Percentiles rank a stretch among this genome's conserved stretches.
These are phyloP conservation scores for Laupala kohalensis DNA, from an alignment of 1,140 invertebrate species.

Conservation along the genomic window DNA sequence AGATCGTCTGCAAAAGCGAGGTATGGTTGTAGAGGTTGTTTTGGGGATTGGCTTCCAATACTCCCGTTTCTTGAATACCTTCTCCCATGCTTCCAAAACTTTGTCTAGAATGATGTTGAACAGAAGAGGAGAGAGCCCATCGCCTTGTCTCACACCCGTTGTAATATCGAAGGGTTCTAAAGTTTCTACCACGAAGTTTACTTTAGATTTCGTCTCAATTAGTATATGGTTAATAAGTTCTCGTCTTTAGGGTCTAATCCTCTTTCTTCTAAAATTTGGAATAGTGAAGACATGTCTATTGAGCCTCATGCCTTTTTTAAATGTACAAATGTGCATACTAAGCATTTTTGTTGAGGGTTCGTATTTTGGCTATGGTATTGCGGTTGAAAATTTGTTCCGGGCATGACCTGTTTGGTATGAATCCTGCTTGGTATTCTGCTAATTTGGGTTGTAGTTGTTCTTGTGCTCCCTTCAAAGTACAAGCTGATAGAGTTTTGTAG, in stretches of 20 bases:
- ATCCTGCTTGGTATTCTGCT: conserved; percentile 5
- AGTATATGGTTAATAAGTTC: background rate
- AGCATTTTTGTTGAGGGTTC: background rate
- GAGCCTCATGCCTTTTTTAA: background rate
- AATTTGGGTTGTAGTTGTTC: conserved; percentile 7
- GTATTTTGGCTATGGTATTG: background rate
- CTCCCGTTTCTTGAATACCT: too few relatives aligned
- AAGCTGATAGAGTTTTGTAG: conserved; percentile 2
- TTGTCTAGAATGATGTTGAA: conserved; percentile 2
- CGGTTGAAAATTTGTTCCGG: conserved; percentile 5
- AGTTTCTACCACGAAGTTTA: conserved; percentile 1
- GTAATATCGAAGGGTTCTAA: background rate
- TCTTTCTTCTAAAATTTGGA: conserved; percentile 5
- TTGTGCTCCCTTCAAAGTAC: background rate
- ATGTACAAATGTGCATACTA: background rate
- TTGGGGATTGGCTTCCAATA: too few relatives aligned
- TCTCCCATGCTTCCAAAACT: too few relatives aligned
- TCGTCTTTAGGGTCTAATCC: background rate
- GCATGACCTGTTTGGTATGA: conserved; percentile 3
- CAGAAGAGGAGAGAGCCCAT: background rate
- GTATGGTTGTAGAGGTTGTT: too few relatives aligned
- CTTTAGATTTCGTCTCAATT: background rate
- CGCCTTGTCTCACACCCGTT: conserved; percentile 3
- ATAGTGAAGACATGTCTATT: conserved; percentile 1
- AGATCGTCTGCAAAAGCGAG: too few relatives aligned